Percentiles rank a stretch among this genome's conserved stretches.
phyloP scores from a whole-genome alignment of 2,797 vertebrate species.

The Triplophysa yarkandensis region DNA sequence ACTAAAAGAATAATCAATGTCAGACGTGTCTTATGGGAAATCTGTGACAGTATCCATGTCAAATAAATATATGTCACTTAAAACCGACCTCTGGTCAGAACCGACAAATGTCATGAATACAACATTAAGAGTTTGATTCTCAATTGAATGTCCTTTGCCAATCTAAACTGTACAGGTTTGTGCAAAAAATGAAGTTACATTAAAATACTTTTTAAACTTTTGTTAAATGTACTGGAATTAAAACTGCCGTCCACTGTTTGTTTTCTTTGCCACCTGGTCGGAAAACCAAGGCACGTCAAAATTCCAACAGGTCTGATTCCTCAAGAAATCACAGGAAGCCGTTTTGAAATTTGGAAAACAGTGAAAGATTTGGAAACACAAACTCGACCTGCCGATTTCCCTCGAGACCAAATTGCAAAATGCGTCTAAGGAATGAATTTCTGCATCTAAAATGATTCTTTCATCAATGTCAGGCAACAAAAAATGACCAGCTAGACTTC shows the following conservation, averaged over 20 bases:
- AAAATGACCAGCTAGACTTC: conserved; percentile 4
- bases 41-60: background rate
- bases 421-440: background rate
- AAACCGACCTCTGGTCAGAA: background rate
- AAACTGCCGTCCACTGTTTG: background rate
- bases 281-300: background rate
- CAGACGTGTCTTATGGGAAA: background rate
- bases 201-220: background rate
- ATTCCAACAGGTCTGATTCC: background rate
- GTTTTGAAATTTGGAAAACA: background rate
- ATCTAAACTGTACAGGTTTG: no score
- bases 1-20: background rate
- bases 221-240: background rate
- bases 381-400: background rate
- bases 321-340: background rate
- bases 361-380: background rate
- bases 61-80: background rate
- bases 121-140: no score
- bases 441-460: conserved; percentile 2
- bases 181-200: no score
- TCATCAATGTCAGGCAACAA: background rate
- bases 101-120: no score
- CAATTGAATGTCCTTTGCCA: no score
- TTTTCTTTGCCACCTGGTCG: background rate
- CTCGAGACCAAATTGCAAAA: background rate